Base-by-base conservation (phyloP, 2,888 invertebrate genomes). In the Pachliopta kotzebuea region DNA sequence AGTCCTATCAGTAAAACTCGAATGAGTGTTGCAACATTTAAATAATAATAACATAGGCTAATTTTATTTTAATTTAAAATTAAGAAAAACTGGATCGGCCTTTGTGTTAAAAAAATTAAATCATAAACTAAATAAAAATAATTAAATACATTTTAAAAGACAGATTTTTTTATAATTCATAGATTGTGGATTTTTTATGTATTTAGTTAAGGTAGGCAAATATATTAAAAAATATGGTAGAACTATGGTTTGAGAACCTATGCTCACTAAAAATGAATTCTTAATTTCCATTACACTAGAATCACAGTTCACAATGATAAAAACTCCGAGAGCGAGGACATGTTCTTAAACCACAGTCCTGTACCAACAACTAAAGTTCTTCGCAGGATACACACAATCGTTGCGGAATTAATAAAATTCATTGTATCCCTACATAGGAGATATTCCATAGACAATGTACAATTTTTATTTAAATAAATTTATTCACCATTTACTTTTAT, bases 291-390 rank as follows among this genome's bases (percentile, higher is more conserved):
- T 37, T 23, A 69, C 70, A 72, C 70, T 67, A 58, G 63, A 70
- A 45, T 66, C 72, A 71, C 62, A 63, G 68, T 69, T 60, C 62
- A 67, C 69, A 65, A 62, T 65, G 37, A 62, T 18, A 66, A 66
- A 70, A 68, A 66, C 68, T 65, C 67, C 63, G 67, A 69, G 63
- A 72, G 79, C 45, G 45, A 29, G 21, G 14, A 26, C 26, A 82
- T 81, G 81, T 85, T 86, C 88, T 84, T 81, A 81, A 84, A 88
- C 88, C 88, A 88, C 88, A 88, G 73, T 81, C 80, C 84, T 79
- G 14, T 49, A 26, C 23, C 18, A 24, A 54, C 17, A 61, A 24
- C 11, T 26, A 57, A 20, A 26, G 37, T 37, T 14, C 37, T 37
- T 37, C 37, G 37, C 17, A 37, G 37, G 37, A 37, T 37, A 14